Evolutionary conservation across 2,113 vertebrate genomes (phyloP).

Genomic region (Ctenomys sociabilis): DNA sequence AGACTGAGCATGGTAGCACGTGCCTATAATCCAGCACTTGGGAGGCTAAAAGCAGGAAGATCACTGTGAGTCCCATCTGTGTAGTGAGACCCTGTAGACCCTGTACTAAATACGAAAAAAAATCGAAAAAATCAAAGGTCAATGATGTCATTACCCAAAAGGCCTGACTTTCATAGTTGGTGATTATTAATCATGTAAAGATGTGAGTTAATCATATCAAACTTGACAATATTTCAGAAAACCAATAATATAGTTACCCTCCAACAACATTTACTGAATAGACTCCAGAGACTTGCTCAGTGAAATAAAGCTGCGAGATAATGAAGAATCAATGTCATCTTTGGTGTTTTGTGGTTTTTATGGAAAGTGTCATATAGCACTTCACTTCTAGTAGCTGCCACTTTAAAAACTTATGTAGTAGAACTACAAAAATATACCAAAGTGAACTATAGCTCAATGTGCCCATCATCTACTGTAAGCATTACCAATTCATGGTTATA

Average conservation of each 20-base stretch:
- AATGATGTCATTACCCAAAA: constrained; percentile 41
- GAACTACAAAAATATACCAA: constrained; percentile 10
- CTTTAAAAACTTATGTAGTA: constrained; percentile 26
- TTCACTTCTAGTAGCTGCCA: neutral
- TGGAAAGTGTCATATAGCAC: neutral
- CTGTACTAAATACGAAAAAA: neutral
- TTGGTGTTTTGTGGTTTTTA: neutral
- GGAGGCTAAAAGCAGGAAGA: too few species aligned
- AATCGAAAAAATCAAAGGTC: constrained; percentile 15
- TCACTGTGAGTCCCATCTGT: too few species aligned
- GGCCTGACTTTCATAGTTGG: constrained; percentile 3
- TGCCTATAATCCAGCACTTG: too few species aligned
- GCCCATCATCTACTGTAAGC: constrained; percentile 7
- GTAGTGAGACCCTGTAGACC: too few species aligned
- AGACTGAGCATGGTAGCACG: too few species aligned
- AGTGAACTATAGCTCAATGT: neutral
- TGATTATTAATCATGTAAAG: constrained; percentile 35
- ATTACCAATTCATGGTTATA: constrained; percentile 16
- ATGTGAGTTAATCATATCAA: constrained; percentile 48
- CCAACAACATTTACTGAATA: constrained; percentile 41
- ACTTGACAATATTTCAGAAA: constrained; percentile 6
- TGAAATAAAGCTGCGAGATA: neutral
- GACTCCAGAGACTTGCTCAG: neutral
- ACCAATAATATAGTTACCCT: constrained; percentile 32
- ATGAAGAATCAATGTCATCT: neutral